Evolutionary conservation across 2,888 invertebrate genomes (phyloP).

Genomic region (Embidobia sp.): DNA sequence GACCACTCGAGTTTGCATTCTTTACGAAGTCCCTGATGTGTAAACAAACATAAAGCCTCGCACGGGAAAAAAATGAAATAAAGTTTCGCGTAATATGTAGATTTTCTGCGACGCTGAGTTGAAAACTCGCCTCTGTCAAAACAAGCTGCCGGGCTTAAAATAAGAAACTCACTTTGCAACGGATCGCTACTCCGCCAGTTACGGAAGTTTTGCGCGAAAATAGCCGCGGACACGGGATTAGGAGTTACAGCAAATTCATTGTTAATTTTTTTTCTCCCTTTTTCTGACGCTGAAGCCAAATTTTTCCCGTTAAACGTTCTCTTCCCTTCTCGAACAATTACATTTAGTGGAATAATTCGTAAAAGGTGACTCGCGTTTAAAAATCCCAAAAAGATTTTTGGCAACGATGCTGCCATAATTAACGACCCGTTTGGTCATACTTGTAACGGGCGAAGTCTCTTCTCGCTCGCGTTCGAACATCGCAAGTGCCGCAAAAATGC

Average conservation of each 20-base stretch:
- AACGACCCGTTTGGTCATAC: conserved; percentile 30
- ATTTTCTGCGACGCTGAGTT: conserved; percentile 64
- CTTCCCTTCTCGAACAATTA: too few relatives aligned
- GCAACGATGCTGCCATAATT: conserved; percentile 23
- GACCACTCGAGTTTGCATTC: neutral
- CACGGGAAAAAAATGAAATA: conserved; percentile 15
- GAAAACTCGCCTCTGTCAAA: conserved; percentile 65
- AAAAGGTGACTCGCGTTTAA: too few relatives aligned
- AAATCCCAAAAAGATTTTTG: too few relatives aligned
- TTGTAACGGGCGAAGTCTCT: conserved; percentile 6
- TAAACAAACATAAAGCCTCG: conserved; percentile 12
- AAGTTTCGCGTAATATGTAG: conserved; percentile 52
- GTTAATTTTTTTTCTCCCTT: too few relatives aligned
- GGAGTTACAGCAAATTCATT: conserved; percentile 30
- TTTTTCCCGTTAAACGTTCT: too few relatives aligned
- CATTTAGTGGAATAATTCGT: too few relatives aligned
- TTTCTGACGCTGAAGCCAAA: too few relatives aligned
- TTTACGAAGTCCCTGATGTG: conserved; percentile 5
- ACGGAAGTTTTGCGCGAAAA: conserved; percentile 50
- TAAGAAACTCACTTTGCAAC: conserved; percentile 57
- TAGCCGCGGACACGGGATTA: conserved; percentile 31
- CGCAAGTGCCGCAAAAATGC: too few relatives aligned
- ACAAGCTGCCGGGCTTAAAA: conserved; percentile 61
- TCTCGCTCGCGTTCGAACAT: too few relatives aligned
- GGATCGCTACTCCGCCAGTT: conserved; percentile 37